Base-by-base conservation (phyloP, 2,113 vertebrate genomes). In the Spheniscus mendiculus region DNA sequence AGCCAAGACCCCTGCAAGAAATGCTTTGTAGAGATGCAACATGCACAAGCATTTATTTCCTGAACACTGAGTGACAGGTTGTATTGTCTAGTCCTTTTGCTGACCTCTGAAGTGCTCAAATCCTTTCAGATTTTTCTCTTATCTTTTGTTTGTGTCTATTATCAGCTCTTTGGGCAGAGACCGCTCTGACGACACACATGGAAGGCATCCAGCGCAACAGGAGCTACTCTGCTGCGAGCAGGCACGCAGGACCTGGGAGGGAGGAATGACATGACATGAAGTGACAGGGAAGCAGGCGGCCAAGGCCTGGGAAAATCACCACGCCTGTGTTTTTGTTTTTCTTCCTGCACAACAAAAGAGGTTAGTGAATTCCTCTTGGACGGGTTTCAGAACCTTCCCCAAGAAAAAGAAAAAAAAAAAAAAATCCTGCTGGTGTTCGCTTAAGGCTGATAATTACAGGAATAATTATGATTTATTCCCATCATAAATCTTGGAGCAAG, bases 251-350 rank as follows among this genome's bases (percentile, higher is more conserved):
- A n/a, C 42, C 61, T 3, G 3, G 76, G 22, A 82, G 52, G 74
- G 50, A 87, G 74, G 47, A 36, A 6, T 76, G 96, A 94, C 65
- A 26, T 40, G 93, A 94, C 91, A 61, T 29, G 44, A 85, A 88
- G 93, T 58, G 97, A 94, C 95, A 95, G 72, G 63, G 61, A 81
- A 91, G 95, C 86, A 92, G 40, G 71, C 62, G 0, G 96, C 96
- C 94, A 97, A 97, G 36, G 83, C 63, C 94, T 95, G 91, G 59
- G 30, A 92, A 97, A 95, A 91, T 30, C n/a, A 86, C 70, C 96
- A 92, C 1, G 73, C 88, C 89, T 80, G 62, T 84, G 45, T 10
- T 92, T 63, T 62, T 94, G 73, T 76, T 89, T 96, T 76, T 49
- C 73, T 45, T 84, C 66, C 80, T n/a, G 63, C n/a, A 45, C 82